Evolutionary conservation across 2,797 vertebrate species (phyloP).

Genomic region (Ispidina picta): DNA sequence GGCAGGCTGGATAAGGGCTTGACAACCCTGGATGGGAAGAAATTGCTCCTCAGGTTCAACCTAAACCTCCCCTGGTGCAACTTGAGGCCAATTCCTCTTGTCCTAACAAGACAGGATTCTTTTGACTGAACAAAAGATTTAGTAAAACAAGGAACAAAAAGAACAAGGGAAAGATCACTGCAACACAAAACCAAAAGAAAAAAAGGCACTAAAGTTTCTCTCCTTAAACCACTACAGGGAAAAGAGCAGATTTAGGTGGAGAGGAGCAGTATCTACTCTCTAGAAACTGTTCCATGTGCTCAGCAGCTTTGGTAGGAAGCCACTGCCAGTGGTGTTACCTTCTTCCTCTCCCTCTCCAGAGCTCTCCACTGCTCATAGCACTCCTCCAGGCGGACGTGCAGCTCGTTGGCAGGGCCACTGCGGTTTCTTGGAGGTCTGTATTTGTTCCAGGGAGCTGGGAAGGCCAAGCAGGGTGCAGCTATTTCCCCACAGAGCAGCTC

Average conservation of each 20-base stretch:
- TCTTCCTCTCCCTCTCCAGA: slow-evolving; percentile 76
- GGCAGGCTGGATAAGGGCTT: too few relatives aligned
- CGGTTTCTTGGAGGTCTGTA: slow-evolving; percentile 53
- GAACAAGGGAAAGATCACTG: background rate
- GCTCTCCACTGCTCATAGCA: slow-evolving; percentile 75
- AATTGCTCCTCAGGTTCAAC: background rate
- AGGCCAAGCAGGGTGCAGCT: slow-evolving; percentile 36
- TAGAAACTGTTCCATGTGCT: too few relatives aligned
- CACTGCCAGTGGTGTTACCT: slow-evolving; percentile 29
- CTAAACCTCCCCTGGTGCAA: background rate
- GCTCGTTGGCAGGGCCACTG: slow-evolving; percentile 64
- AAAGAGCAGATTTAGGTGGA: background rate
- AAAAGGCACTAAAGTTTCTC: background rate
- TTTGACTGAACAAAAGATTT: background rate
- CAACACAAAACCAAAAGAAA: background rate
- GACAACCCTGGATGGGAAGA: too few relatives aligned
- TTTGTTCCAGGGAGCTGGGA: slow-evolving; percentile 20
- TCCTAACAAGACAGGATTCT: background rate
- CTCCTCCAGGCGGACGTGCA: slow-evolving; percentile 70
- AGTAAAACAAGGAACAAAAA: background rate
- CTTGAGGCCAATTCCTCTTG: background rate
- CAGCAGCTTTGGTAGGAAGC: background rate
- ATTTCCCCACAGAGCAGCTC: slow-evolving; percentile 64
- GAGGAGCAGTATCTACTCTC: background rate
- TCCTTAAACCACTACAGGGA: background rate